phyloP scores from a whole-genome alignment of 92 coral and sea anemone genomes.

The Zoanthus sansibaricus region DNA sequence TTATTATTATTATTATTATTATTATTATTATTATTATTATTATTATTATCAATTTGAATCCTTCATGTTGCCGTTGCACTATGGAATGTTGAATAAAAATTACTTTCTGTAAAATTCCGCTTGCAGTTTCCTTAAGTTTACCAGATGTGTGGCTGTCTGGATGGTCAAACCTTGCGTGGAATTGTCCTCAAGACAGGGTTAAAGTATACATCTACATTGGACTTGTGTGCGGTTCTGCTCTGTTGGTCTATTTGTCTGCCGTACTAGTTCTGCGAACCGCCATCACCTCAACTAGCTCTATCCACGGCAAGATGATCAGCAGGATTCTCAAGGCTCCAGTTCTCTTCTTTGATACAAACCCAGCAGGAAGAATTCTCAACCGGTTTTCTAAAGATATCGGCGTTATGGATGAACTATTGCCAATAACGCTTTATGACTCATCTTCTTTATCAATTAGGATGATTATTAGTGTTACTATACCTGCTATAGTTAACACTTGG shows the following conservation, averaged over 20 bases:
- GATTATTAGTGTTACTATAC: background rate
- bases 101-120: background rate
- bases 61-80: too few relatives aligned
- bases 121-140: constrained; percentile 10
- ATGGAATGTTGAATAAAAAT: too few relatives aligned
- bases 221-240: too few relatives aligned
- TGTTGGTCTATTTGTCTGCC: background rate
- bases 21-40: too few relatives aligned
- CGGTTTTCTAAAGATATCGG: too few relatives aligned
- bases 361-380: too few relatives aligned
- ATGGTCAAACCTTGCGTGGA: constrained; percentile 25
- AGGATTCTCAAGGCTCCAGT: background rate
- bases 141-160: constrained; percentile 24
- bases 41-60: too few relatives aligned
- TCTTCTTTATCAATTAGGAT: background rate
- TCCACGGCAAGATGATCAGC: constrained; percentile 25
- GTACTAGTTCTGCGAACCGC: constrained; percentile 11
- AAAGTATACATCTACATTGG: too few relatives aligned
- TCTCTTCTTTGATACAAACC: too few relatives aligned
- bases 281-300: background rate
- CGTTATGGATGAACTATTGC: background rate
- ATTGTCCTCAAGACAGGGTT: background rate
- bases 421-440: background rate
- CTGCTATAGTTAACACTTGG: background rate
- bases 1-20: too few relatives aligned